Percentiles rank a stretch among this genome's conserved stretches.
Conservation (phyloP, 2,888 invertebrate species). For the Ryuthela nishihirai region DNA sequence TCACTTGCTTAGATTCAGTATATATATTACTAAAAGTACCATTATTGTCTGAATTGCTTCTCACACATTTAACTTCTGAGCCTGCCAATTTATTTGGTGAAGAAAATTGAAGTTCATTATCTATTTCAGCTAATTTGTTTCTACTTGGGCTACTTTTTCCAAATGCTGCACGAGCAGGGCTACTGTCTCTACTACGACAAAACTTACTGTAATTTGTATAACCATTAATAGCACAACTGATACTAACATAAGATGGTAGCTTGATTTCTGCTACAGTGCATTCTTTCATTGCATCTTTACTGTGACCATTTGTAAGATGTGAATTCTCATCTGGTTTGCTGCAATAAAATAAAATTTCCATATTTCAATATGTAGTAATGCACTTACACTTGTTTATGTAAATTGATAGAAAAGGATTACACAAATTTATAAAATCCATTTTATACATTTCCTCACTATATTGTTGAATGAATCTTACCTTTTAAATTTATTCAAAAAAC, state of each 20-base stretch:
- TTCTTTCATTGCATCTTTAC: slow-evolving; percentile 6
- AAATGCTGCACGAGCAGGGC: slow-evolving; percentile 45
- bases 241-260: slow-evolving; percentile 74
- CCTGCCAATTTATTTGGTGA: not conserved
- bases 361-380: not conserved
- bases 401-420: too few relatives aligned
- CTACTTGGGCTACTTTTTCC: slow-evolving; percentile 31
- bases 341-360: not conserved
- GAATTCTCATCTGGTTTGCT: not conserved
- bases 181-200: slow-evolving; percentile 58
- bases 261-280: slow-evolving; percentile 33
- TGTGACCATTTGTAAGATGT: not conserved
- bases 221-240: slow-evolving; percentile 86
- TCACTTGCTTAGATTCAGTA: slow-evolving; percentile 26
- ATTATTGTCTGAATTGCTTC: slow-evolving; percentile 24
- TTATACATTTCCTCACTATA: too few relatives aligned
- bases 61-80: slow-evolving; percentile 8
- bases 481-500: too few relatives aligned
- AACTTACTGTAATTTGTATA: slow-evolving; percentile 81
- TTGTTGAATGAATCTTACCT: too few relatives aligned
- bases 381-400: too few relatives aligned
- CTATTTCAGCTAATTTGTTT: slow-evolving; percentile 7
- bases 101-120: slow-evolving; percentile 8
- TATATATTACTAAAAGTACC: slow-evolving; percentile 22
- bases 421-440: too few relatives aligned